These are phyloP conservation scores for Noctuana brunneofusca DNA, from an alignment of 2,888 invertebrate species.

Conservation along the genomic window DNA sequence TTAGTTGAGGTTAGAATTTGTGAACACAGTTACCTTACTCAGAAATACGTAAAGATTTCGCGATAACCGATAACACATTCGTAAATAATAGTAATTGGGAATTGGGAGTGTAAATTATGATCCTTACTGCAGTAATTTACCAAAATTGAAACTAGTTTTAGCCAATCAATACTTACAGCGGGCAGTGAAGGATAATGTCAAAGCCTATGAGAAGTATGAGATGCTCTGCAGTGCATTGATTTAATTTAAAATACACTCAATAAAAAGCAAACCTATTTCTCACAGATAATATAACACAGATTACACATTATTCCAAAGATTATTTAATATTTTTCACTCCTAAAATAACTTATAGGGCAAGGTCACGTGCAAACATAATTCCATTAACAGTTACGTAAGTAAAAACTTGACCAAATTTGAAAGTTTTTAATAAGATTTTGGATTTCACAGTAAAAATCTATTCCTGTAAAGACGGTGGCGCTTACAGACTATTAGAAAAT, in stretches of 20 bases:
- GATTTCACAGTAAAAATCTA: neutral
- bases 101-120: neutral
- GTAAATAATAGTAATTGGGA: neutral
- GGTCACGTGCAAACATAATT: slow-evolving; percentile 79
- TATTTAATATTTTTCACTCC: slow-evolving; percentile 11
- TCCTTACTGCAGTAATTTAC: neutral
- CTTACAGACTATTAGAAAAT: slow-evolving; percentile 8
- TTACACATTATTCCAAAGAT: slow-evolving; percentile 5
- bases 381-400: slow-evolving; percentile 77
- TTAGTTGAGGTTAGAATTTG: neutral
- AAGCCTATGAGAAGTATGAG: slow-evolving; percentile 33
- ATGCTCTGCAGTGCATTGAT: neutral
- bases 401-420: slow-evolving; percentile 41
- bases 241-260: neutral
- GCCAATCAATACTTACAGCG: slow-evolving; percentile 39
- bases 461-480: neutral
- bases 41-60: neutral
- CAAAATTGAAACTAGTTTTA: slow-evolving; percentile 31
- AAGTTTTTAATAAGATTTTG: neutral
- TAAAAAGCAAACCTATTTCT: neutral
- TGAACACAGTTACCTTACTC: neutral
- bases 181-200: neutral
- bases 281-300: neutral
- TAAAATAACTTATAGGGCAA: slow-evolving; percentile 56
- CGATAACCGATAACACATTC: too few species aligned